Conservation (phyloP, 2,797 vertebrate genomes). For the Antennarius maculatus region DNA sequence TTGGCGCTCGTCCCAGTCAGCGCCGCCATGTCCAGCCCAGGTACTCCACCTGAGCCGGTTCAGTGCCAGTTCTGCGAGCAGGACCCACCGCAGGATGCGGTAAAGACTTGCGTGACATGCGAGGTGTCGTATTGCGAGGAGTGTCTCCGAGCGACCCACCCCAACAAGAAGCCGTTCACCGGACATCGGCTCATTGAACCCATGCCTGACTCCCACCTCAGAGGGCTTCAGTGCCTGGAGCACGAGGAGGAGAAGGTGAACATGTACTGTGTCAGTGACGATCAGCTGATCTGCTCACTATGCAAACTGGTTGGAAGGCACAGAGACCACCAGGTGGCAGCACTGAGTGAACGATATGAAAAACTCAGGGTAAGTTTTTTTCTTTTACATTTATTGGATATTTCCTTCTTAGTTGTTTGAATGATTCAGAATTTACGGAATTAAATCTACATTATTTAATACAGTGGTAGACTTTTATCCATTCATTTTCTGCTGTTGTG, state of each 20-base stretch:
- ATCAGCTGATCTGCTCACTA: conserved; percentile 95
- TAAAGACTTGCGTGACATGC: conserved; percentile 95
- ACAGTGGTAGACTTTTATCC: conserved; percentile 35
- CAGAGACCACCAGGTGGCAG: conserved; percentile 94
- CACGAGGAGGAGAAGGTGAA: conserved; percentile 96
- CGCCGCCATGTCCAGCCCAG: conserved; percentile 88
- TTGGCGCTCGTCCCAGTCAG: conserved; percentile 80
- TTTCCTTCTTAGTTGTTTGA: conserved; percentile 10
- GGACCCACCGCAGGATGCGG: conserved; percentile 92
- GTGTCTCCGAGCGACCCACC: conserved; percentile 94
- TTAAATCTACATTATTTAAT: conserved; percentile 7
- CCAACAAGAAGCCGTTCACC: conserved; percentile 96
- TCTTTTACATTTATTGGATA: neutral
- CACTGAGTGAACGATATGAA: conserved; percentile 93
- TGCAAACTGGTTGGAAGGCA: conserved; percentile 95
- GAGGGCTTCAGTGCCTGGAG: conserved; percentile 93
- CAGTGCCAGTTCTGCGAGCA: conserved; percentile 98
- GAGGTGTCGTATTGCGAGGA: conserved; percentile 98
- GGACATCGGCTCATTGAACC: conserved; percentile 95
- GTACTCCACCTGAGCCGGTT: conserved; percentile 82
- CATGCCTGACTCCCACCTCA: conserved; percentile 90
- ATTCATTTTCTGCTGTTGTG: conserved; percentile 43
- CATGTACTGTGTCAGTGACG: conserved; percentile 95
- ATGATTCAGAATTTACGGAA: neutral
- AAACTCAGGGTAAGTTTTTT: conserved; percentile 87